Base-by-base conservation (phyloP, 2,113 vertebrate species). In the Procavia capensis region DNA sequence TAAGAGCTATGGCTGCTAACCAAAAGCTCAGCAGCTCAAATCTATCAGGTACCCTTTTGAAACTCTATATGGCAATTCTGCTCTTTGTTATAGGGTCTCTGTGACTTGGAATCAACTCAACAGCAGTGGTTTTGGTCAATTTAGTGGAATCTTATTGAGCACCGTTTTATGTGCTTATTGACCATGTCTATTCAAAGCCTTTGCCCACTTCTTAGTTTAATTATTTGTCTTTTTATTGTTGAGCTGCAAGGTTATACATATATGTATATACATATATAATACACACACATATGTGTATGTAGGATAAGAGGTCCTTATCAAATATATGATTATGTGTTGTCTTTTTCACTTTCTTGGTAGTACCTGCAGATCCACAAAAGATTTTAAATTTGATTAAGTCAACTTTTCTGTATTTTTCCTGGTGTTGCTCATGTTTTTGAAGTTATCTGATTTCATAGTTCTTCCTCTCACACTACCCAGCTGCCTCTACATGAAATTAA, bases 401-500 rank as follows among this genome's bases (percentile, higher is more conserved):
- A 91, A 41, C 24, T 41, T 16, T 80, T 95, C 47, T 88, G 34
- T 85, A 85, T 93, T 95, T 78, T 68, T 17, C 22, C 50, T 78
- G 47, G 54, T 39, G 20, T 85, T 87, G 64, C 84, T 80, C 79
- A 0, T 93, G 79, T 87, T 45, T 92, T 91, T 66, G 54, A 89
- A 94, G 79, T 89, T 66, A 78, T 95, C 66, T 88, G 59, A 83
- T 92, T 88, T 94, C 79, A 79, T 66, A 93, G 54, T 80, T 91
- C 93, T 90, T 86, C 41, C 43, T 95, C 76, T 95, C 93, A 74
- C 66, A 74, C 81, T 93, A 86, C 75, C 79, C 91, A 80, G 43
- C 81, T 91, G 47, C 90, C 91, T 96, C 90, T 82, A 96, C 93
- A 91, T 47, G 70, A 95, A 89, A 96, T 95, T 63, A 94, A 63